phyloP scores from a whole-genome alignment of 2,113 vertebrate species.

The Nibea albiflora region DNA sequence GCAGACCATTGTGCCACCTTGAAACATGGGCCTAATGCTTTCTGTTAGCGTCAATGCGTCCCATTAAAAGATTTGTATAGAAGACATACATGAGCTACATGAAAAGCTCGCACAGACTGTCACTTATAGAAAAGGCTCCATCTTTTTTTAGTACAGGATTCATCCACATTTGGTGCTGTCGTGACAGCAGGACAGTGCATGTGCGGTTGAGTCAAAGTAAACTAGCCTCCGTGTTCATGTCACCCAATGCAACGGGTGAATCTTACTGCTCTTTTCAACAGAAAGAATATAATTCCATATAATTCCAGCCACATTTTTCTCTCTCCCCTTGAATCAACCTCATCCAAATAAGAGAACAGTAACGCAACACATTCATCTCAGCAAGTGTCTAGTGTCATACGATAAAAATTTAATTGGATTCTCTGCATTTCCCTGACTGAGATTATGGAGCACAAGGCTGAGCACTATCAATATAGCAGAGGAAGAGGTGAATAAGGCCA shows the following conservation, averaged over 20 bases:
- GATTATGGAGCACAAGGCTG: slow-evolving; percentile 6
- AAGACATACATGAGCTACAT: background rate
- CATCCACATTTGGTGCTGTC: too few species aligned
- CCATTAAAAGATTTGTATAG: background rate
- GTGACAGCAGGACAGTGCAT: background rate
- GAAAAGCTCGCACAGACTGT: background rate
- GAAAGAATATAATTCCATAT: too few species aligned
- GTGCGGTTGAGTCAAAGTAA: background rate
- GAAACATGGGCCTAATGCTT: background rate
- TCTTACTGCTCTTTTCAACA: slow-evolving; percentile 5
- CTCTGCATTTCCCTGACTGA: slow-evolving; percentile 36
- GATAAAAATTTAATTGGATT: slow-evolving; percentile 59
- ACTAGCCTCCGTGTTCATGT: background rate
- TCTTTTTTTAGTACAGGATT: too few species aligned
- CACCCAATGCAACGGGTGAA: background rate
- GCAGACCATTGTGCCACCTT: too few species aligned
- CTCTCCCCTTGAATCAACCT: slow-evolving; percentile 49
- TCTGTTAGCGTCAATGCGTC: background rate
- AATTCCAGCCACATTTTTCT: slow-evolving; percentile 15
- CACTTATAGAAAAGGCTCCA: background rate
- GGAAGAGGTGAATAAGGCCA: slow-evolving; percentile 15
- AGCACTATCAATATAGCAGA: slow-evolving; percentile 5
- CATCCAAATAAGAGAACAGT: slow-evolving; percentile 71
- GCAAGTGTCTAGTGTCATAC: slow-evolving; percentile 48
- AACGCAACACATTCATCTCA: slow-evolving; percentile 64